A percentile compares a stretch with the other conserved stretches of the same genome.
Conservation (phyloP, 2,113 vertebrate genomes). For the Marmota monax region DNA sequence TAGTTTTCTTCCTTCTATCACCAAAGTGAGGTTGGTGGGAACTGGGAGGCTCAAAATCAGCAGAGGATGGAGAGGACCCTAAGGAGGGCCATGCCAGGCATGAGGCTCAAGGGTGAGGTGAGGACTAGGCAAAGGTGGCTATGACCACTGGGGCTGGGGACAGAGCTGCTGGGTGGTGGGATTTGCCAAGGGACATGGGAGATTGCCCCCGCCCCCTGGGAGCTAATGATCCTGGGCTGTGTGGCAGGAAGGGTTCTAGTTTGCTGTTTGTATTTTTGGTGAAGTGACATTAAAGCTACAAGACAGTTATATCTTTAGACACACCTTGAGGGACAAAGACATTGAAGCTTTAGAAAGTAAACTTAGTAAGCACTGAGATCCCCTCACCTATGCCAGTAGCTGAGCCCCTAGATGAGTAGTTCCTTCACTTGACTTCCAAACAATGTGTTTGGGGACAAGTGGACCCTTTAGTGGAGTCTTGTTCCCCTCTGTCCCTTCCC, state of each 20-base stretch:
- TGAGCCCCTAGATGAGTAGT: background rate
- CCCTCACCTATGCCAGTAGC: background rate
- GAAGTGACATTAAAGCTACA: background rate
- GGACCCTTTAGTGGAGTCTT: rapidly evolving
- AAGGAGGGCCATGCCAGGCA: rapidly evolving
- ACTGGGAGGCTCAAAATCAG: rapidly evolving
- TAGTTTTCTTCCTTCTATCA: background rate
- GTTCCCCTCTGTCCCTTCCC: background rate
- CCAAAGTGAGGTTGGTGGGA: background rate
- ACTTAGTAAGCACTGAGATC: background rate
- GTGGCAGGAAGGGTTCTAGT: rapidly evolving
- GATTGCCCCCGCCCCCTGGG: no score
- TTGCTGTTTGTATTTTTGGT: background rate
- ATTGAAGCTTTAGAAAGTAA: background rate
- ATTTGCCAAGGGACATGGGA: background rate
- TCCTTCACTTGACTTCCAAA: background rate
- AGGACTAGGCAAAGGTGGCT: rapidly evolving
- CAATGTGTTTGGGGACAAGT: background rate
- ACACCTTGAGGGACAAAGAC: background rate
- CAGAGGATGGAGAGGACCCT: rapidly evolving
- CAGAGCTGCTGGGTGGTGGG: background rate
- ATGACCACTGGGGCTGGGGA: background rate
- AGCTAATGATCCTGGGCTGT: rapidly evolving
- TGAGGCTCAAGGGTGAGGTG: background rate
- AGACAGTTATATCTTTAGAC: background rate